These are phyloP conservation scores for Erynnis tages DNA, from an alignment of 2,888 invertebrate species.

Conservation along the genomic window DNA sequence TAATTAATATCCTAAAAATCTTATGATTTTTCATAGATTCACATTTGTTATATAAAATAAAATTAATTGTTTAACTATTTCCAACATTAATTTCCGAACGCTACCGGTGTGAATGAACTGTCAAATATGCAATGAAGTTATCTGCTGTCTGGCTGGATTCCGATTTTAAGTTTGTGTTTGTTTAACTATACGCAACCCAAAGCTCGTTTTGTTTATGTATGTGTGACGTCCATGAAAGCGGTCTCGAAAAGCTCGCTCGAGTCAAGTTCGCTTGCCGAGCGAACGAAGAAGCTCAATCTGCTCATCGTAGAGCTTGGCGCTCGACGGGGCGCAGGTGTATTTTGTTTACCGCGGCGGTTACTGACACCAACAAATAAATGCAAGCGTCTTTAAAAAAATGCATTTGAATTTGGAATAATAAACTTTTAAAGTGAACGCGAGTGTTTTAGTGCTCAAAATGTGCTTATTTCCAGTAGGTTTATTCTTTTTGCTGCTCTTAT, in stretches of 20 bases:
- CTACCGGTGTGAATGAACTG: slow-evolving; percentile 68
- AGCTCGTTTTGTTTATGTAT: slow-evolving; percentile 26
- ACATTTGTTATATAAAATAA: too few relatives aligned
- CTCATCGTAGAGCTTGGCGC: slow-evolving; percentile 40
- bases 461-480: slow-evolving; percentile 55
- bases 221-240: slow-evolving; percentile 49
- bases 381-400: slow-evolving; percentile 49
- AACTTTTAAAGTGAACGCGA: slow-evolving; percentile 25
- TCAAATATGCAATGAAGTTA: slow-evolving; percentile 71
- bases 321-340: slow-evolving; percentile 45
- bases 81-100: slow-evolving; percentile 35
- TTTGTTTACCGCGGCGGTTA: slow-evolving; percentile 42
- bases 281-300: slow-evolving; percentile 20
- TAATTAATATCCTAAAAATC: too few relatives aligned
- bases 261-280: slow-evolving; percentile 32
- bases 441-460: slow-evolving; percentile 61
- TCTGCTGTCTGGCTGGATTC: slow-evolving; percentile 56
- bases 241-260: slow-evolving; percentile 53
- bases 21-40: too few relatives aligned
- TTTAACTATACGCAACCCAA: too few relatives aligned
- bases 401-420: slow-evolving; percentile 34
- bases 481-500: slow-evolving; percentile 58
- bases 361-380: slow-evolving; percentile 42
- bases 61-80: neutral
- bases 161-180: slow-evolving; percentile 21